Conservation (phyloP, 2,888 invertebrate species). For the Saturnia japonica region DNA sequence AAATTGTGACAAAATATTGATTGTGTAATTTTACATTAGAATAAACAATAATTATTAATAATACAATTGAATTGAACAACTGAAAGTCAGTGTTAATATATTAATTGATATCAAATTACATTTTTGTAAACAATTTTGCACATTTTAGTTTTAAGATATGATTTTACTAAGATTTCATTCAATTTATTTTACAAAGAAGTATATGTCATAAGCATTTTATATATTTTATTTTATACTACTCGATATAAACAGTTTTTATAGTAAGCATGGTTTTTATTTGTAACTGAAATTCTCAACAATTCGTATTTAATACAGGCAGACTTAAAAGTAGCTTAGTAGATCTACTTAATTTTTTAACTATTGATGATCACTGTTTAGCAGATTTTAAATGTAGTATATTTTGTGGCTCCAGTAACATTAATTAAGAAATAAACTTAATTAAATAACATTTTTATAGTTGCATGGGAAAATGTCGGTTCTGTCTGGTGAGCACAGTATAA, state of each 20-base stretch:
- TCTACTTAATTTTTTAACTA: background rate
- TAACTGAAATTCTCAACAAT: background rate
- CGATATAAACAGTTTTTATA: conserved; percentile 4
- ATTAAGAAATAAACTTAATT: background rate
- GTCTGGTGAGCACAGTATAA: too few species aligned
- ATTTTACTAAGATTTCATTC: conserved; percentile 34
- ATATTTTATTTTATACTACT: conserved; percentile 17
- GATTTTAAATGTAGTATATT: background rate
- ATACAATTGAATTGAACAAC: background rate
- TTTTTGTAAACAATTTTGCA: conserved; percentile 4
- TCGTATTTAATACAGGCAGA: background rate
- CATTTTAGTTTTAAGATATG: conserved; percentile 31
- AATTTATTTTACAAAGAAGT: conserved; percentile 30
- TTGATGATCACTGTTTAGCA: background rate
- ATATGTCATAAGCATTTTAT: conserved; percentile 16
- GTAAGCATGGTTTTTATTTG: background rate
- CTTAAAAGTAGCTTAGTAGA: background rate
- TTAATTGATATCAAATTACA: conserved; percentile 1
- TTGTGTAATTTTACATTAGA: background rate
- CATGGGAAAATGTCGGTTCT: background rate
- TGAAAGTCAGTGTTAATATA: background rate
- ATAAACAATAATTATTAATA: conserved; percentile 2
- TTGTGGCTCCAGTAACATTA: background rate
- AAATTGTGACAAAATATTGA: background rate
- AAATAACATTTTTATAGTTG: background rate